Conservation (phyloP, 2,113 vertebrate species). For the Melanostigma gelatinosum region DNA sequence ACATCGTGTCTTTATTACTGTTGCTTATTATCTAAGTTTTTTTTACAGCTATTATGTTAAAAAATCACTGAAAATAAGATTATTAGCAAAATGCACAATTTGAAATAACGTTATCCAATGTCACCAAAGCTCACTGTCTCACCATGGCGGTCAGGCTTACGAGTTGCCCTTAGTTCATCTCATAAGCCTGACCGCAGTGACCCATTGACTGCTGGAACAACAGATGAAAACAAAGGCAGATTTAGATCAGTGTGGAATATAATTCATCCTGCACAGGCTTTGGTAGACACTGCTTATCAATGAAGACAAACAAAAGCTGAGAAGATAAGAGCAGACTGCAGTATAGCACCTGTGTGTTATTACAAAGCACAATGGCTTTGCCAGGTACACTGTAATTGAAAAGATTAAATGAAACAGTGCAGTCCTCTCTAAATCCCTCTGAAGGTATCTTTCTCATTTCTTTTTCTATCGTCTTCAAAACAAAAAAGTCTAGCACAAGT, state of each 20-base stretch:
- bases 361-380: slow-evolving; percentile 2
- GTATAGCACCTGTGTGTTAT: background rate
- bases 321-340: slow-evolving; percentile 10
- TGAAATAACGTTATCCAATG: background rate
- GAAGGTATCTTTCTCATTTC: slow-evolving; percentile 13
- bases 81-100: background rate
- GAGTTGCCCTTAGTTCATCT: background rate
- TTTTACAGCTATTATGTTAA: background rate
- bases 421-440: background rate
- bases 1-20: background rate
- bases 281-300: slow-evolving; percentile 25
- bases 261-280: background rate
- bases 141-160: background rate
- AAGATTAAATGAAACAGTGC: slow-evolving; percentile 17
- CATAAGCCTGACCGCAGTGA: background rate
- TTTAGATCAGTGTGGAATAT: slow-evolving; percentile 20
- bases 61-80: slow-evolving; percentile 6
- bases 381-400: slow-evolving; percentile 16
- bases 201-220: background rate
- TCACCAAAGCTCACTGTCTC: background rate
- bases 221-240: slow-evolving; percentile 27
- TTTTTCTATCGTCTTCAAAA: background rate
- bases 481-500: background rate
- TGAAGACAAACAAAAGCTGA: background rate
- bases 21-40: background rate